These are phyloP conservation scores for Anolis carolinensis DNA, from an alignment of 2,113 vertebrate species.

Conservation along the genomic window DNA sequence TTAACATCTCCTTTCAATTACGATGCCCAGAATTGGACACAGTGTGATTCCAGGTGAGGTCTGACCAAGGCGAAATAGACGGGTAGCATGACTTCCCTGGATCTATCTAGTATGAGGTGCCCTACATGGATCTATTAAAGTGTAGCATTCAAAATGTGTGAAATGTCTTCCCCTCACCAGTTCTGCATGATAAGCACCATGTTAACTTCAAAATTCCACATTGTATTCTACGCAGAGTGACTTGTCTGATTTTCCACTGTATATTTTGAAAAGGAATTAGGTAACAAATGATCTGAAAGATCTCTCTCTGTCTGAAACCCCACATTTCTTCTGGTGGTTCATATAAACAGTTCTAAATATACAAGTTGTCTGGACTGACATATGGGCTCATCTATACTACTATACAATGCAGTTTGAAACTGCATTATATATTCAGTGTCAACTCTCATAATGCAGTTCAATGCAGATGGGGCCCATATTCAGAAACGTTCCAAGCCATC, in stretches of 20 bases:
- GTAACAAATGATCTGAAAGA: not conserved
- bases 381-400: not conserved
- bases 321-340: not conserved
- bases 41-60: too few species aligned
- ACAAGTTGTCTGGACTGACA: not conserved
- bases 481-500: not conserved
- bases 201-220: too few species aligned
- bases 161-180: not conserved
- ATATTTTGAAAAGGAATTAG: not conserved
- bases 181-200: not conserved
- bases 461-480: not conserved
- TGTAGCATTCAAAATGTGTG: not conserved
- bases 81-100: too few species aligned
- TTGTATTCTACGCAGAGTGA: not conserved
- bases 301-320: not conserved
- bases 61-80: too few species aligned
- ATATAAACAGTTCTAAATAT: not conserved
- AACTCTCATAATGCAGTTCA: too few species aligned
- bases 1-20: too few species aligned
- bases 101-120: not conserved
- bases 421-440: too few species aligned
- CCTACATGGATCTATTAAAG: not conserved
- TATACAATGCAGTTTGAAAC: too few species aligned
- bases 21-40: too few species aligned
- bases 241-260: not conserved